These are phyloP conservation scores for Eubasilissa splendida DNA, from an alignment of 2,888 invertebrate genomes.

Conservation along the genomic window DNA sequence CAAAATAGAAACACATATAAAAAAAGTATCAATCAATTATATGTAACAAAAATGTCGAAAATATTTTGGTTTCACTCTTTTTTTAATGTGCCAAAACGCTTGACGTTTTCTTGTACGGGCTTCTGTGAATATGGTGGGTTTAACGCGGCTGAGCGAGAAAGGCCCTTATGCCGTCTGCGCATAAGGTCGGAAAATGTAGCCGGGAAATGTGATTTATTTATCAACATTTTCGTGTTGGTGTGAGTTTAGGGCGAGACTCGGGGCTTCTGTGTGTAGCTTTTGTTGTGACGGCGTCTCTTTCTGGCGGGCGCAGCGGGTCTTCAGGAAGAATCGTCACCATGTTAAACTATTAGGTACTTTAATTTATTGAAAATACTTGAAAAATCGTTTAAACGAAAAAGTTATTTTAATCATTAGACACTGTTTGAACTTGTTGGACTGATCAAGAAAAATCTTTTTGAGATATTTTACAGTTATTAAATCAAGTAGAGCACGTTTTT, in stretches of 20 bases:
- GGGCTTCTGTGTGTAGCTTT: conserved; percentile 43
- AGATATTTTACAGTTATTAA: no score
- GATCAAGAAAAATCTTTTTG: no score
- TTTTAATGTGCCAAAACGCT: no score
- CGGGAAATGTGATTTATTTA: conserved; percentile 58
- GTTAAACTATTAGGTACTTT: no score
- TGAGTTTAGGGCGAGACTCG: conserved; percentile 26
- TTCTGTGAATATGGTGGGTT: conserved; percentile 47
- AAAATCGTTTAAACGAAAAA: no score
- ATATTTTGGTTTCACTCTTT: no score
- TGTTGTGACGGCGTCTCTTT: conserved; percentile 40
- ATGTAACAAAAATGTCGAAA: no score
- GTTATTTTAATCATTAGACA: neutral
- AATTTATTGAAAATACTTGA: no score
- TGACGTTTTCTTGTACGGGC: neutral
- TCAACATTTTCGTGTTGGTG: conserved; percentile 51
- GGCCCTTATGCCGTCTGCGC: conserved; percentile 38
- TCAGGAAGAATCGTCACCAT: neutral
- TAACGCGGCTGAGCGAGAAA: conserved; percentile 44
- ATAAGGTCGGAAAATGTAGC: conserved; percentile 52
- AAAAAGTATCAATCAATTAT: no score
- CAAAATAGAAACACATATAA: neutral
- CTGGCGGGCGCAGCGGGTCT: conserved; percentile 11
- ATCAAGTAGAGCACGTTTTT: no score
- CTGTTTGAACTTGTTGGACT: neutral